Conservation (phyloP, 2,797 vertebrate species). For the Phyllotis vaccarum region DNA sequence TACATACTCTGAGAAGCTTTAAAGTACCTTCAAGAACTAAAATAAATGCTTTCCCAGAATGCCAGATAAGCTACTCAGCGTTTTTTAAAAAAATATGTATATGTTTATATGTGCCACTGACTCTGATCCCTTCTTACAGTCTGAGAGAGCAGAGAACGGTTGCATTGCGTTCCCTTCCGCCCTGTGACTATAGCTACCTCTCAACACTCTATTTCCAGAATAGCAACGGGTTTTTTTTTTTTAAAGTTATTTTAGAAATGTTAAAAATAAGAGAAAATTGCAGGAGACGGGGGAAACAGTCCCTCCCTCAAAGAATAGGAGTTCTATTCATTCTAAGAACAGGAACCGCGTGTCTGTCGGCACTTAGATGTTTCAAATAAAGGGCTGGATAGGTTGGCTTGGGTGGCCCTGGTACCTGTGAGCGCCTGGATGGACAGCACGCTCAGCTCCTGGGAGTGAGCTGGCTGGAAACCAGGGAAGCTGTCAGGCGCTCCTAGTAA, state of each 20-base stretch:
- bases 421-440: neutral
- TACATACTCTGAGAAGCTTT: constrained; percentile 77
- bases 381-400: neutral
- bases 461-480: neutral
- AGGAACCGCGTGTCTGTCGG: neutral
- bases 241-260: constrained; percentile 76
- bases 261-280: constrained; percentile 61
- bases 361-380: neutral
- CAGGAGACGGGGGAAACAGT: constrained; percentile 36
- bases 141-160: neutral
- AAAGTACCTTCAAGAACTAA: constrained; percentile 80
- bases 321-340: constrained; percentile 62
- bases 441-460: neutral
- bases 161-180: constrained; percentile 66
- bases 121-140: constrained; percentile 49
- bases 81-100: constrained; percentile 62
- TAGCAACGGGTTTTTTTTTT: neutral
- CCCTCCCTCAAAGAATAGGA: constrained; percentile 15
- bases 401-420: neutral
- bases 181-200: constrained; percentile 60
- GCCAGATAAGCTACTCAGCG: constrained; percentile 62
- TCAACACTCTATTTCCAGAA: constrained; percentile 54
- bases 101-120: constrained; percentile 58
- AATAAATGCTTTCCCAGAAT: constrained; percentile 74
- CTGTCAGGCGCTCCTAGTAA: constrained; percentile 40